Evolutionary conservation across 2,113 vertebrate genomes (phyloP).

Genomic region (Python bivittatus): DNA sequence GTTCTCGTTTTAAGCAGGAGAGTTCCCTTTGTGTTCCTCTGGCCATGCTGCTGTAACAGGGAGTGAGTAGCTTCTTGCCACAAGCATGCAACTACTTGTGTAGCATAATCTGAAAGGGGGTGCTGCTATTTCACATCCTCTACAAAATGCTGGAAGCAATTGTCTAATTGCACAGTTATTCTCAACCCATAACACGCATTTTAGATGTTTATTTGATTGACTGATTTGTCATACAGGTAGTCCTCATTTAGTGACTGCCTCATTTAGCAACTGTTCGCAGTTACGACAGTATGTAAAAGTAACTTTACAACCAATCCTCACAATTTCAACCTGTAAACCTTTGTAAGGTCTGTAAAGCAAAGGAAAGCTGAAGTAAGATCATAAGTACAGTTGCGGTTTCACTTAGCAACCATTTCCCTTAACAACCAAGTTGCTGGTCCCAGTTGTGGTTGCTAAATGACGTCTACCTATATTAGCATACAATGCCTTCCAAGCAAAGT

Average conservation of each 20-base stretch:
- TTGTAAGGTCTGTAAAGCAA: neutral
- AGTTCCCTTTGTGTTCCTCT: neutral
- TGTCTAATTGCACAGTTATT: neutral
- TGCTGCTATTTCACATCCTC: neutral
- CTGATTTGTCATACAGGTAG: neutral
- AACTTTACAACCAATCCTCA: neutral
- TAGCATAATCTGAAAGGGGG: neutral
- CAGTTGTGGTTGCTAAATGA: too few species aligned
- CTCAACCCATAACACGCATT: neutral
- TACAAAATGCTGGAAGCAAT: neutral
- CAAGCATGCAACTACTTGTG: neutral
- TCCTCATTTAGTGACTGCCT: neutral
- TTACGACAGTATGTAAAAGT: neutral
- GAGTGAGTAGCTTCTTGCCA: neutral
- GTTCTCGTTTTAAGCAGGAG: neutral
- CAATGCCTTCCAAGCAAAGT: too few species aligned
- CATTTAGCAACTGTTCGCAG: neutral
- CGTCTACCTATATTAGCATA: too few species aligned
- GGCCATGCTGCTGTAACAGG: too few species aligned
- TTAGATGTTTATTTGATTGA: neutral
- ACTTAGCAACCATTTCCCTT: too few species aligned
- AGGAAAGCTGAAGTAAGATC: too few species aligned
- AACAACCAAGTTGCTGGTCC: too few species aligned
- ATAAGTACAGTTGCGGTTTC: too few species aligned
- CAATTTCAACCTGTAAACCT: neutral